These are phyloP conservation scores for Ispidina picta DNA, from an alignment of 2,797 vertebrate genomes.

Conservation along the genomic window DNA sequence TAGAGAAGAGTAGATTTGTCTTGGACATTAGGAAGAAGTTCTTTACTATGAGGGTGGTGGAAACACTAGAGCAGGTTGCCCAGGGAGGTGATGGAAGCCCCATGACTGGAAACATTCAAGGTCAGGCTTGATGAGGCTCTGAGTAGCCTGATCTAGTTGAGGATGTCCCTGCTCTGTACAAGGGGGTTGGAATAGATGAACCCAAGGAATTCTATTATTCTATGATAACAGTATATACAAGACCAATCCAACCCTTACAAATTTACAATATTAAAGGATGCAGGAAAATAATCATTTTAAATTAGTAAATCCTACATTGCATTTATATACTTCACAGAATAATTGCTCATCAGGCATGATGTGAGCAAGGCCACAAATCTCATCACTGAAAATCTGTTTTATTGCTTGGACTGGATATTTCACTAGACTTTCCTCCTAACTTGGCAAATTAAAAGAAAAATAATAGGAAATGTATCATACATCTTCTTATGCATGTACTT, in stretches of 20 bases:
- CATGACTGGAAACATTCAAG: no score
- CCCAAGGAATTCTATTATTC: no score
- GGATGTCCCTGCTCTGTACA: no score
- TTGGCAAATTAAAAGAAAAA: not conserved
- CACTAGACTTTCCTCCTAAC: not conserved
- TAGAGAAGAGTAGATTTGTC: no score
- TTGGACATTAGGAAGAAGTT: no score
- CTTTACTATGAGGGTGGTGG: no score
- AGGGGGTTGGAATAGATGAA: no score
- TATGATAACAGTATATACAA: not conserved
- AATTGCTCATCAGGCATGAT: not conserved
- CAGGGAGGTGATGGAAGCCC: no score
- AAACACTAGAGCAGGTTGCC: no score
- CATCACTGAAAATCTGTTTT: not conserved
- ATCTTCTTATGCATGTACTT: not conserved
- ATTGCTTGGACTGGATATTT: not conserved
- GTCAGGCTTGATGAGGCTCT: no score
- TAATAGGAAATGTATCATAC: not conserved
- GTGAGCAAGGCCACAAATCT: not conserved
- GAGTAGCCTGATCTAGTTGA: no score
- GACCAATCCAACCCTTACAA: not conserved
- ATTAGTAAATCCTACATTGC: not conserved
- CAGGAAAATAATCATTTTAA: not conserved
- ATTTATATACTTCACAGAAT: not conserved
- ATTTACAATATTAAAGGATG: not conserved